phyloP scores from a whole-genome alignment of 2,888 invertebrate species.

The Gerris lacustris region DNA sequence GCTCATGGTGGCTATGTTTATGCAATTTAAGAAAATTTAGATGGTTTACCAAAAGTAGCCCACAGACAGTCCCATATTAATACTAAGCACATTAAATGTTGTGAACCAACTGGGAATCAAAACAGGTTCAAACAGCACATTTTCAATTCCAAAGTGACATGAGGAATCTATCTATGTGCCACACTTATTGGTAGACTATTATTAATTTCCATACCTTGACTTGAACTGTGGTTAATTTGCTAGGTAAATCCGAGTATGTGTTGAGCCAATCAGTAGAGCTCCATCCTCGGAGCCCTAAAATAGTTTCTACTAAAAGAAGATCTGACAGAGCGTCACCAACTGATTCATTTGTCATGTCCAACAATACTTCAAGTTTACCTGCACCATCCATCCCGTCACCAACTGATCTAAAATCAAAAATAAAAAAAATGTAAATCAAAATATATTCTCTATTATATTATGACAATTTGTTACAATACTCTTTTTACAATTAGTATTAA shows the following conservation, averaged over 20 bases:
- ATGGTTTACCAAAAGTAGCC: no score
- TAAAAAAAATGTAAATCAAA: conserved; percentile 7
- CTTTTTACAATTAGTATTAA: no score
- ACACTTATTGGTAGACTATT: no score
- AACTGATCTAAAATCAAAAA: background rate
- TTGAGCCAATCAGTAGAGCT: conserved; percentile 64
- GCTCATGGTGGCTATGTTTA: no score
- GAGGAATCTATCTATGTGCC: no score
- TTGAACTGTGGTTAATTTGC: conserved; percentile 72
- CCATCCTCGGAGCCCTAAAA: conserved; percentile 72
- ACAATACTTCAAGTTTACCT: conserved; percentile 50
- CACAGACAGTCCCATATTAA: no score
- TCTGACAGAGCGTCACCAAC: conserved; percentile 97
- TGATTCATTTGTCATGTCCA: conserved; percentile 83
- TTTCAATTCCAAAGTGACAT: no score
- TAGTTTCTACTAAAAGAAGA: conserved; percentile 82
- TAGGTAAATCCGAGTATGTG: conserved; percentile 76
- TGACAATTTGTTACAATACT: background rate
- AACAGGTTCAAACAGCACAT: no score
- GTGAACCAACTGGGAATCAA: no score
- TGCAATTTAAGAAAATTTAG: no score
- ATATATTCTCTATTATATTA: background rate
- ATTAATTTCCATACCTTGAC: conserved; percentile 46
- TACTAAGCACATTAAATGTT: no score
- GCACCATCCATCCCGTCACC: conserved; percentile 36